phyloP scores from a whole-genome alignment of 64 coral and sea anemone species.

The Montipora sp. region DNA sequence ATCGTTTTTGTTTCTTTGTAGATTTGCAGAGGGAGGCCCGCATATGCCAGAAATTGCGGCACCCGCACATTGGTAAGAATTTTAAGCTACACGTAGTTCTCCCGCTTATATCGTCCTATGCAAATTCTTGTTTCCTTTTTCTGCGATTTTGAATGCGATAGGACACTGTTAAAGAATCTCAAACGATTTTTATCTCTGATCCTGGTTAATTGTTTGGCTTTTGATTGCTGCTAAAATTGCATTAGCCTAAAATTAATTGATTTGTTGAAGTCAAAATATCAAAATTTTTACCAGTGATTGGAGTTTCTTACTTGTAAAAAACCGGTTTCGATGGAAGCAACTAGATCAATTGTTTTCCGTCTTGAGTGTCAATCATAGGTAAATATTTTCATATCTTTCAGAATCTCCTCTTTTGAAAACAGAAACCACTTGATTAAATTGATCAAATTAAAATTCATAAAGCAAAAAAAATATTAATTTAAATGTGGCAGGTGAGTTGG shows the following conservation, averaged over 20 bases:
- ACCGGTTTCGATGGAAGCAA: not conserved
- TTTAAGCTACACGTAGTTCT: not conserved
- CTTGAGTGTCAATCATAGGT: not conserved
- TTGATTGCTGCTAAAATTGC: not conserved
- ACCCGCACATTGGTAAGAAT: conserved; percentile 95
- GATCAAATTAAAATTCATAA: too few species aligned
- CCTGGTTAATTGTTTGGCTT: not conserved
- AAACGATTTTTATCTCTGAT: not conserved
- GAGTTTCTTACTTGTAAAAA: not conserved
- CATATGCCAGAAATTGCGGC: conserved; percentile 91
- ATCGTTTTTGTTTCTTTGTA: conserved; percentile 27
- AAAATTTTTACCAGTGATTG: not conserved
- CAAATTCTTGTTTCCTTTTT: not conserved
- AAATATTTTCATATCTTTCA: too few species aligned
- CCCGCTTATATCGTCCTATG: conserved; percentile 15
- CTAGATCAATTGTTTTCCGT: conserved; percentile 17
- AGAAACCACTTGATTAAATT: too few species aligned
- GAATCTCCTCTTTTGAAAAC: too few species aligned
- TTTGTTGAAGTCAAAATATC: not conserved
- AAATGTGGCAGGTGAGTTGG: too few species aligned
- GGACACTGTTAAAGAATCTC: not conserved
- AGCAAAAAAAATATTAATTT: too few species aligned
- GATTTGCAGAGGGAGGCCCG: conserved; percentile 90
- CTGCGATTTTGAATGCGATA: not conserved
- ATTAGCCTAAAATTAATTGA: not conserved